These are phyloP conservation scores for Pseudomyrmex cubaensis DNA, from an alignment of 1,140 invertebrate species.

Conservation along the genomic window DNA sequence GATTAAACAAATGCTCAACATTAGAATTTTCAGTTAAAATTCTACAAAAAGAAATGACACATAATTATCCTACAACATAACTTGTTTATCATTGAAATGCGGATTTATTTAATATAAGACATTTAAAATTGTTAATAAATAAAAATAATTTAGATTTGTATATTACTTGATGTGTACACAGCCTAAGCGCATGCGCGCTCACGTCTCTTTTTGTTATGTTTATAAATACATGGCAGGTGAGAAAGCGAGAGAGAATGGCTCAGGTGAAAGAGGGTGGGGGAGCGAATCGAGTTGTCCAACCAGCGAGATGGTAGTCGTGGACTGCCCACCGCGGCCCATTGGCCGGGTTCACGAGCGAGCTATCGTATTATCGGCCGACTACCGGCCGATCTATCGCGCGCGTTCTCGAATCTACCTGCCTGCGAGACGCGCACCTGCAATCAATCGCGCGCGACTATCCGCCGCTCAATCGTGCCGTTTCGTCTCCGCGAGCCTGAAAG, in stretches of 20 bases:
- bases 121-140: conserved; percentile 9
- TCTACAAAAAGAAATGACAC: background rate
- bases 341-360: conserved; percentile 78
- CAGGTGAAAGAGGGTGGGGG: conserved; percentile 74
- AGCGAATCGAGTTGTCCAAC: conserved; percentile 80
- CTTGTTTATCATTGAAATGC: background rate
- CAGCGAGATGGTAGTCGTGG: conserved; percentile 79
- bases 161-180: background rate
- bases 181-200: conserved; percentile 54
- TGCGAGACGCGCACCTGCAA: conserved; percentile 46
- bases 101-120: background rate
- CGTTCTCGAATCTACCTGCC: conserved; percentile 24
- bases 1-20: background rate
- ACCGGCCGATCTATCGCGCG: conserved; percentile 44
- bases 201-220: conserved; percentile 62
- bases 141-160: background rate
- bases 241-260: conserved; percentile 69
- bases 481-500: conserved; percentile 28
- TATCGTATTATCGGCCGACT: conserved; percentile 75
- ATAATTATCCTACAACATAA: background rate
- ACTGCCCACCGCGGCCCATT: conserved; percentile 84
- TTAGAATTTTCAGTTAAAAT: background rate
- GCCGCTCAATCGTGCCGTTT: conserved; percentile 4
- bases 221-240: conserved; percentile 73
- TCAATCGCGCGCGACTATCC: conserved; percentile 50